Base-by-base conservation (phyloP, 2,797 vertebrate species). In the Lemur catta region DNA sequence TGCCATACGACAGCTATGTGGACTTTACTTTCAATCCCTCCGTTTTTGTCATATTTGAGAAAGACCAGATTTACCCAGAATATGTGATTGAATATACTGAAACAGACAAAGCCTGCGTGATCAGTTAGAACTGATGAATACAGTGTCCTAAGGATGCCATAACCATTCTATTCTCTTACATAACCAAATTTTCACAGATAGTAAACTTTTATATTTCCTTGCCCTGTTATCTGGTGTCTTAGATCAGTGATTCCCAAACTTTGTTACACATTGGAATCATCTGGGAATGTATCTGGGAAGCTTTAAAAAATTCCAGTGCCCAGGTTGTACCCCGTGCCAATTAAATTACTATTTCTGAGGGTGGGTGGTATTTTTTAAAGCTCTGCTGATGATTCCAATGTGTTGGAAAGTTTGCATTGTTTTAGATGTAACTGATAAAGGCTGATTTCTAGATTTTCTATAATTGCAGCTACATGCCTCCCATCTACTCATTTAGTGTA, bases 41-140 rank as follows among this genome's bases (percentile, higher is more conserved):
- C 30, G 98, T 99, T 96, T 99, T 99, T 94, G 99, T 99, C 13
- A 89, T 99, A 94, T 99, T 99, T 98, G 99, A 99, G 74, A 99
- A 99, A 93, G 97, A 99, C 80, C 99, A 99, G 98, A 98, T 99
- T 97, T 99, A 99, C 95, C 99, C 99, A 18, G 99, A 99, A 61
- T 99, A 99, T 55, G 1, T 99, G 3, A 99, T 99, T 91, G 97
- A 98, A 59, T 99, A 99, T 74, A 95, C 67, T 0, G 91, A 97
- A 80, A 35, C 15, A n/a, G 97, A 85, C 30, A 98, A 72, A 69
- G 0, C 63, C 20, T 98, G 98, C 0, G 22, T 90, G 63, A 82
- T 98, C 76, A 97, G 98, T 94, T 98, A 97, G 97, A 75, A 65
- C 84, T 14, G 28, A 38, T 7, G 28, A 26, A 57, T 84, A 35